phyloP scores from a whole-genome alignment of 2,888 invertebrate species.

The Cataglyphis livida region DNA sequence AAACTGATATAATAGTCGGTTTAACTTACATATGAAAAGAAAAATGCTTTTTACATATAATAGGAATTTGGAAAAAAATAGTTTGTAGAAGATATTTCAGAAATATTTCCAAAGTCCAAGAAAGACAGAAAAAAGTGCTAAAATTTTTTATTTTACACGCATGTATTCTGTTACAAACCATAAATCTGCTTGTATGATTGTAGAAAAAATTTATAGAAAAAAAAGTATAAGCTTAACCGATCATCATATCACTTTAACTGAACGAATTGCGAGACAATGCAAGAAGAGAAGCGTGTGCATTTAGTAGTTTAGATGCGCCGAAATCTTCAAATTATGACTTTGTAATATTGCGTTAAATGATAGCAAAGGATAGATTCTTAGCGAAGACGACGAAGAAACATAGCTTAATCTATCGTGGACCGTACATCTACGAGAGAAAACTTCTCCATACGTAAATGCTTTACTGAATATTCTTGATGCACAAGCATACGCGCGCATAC shows the following conservation, averaged over 20 bases:
- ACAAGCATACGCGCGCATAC: neutral
- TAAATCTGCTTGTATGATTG: slow-evolving; percentile 25
- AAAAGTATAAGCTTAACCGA: slow-evolving; percentile 14
- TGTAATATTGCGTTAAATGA: slow-evolving; percentile 58
- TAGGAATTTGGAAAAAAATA: neutral
- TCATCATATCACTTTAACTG: slow-evolving; percentile 34
- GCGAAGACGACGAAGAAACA: slow-evolving; percentile 37
- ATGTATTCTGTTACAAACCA: slow-evolving; percentile 13
- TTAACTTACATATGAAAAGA: slow-evolving; percentile 5
- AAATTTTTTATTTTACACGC: slow-evolving; percentile 19
- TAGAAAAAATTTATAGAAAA: slow-evolving; percentile 3
- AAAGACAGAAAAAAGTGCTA: neutral
- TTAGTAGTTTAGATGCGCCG: slow-evolving; percentile 27
- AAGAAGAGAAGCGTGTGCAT: neutral
- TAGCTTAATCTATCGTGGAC: slow-evolving; percentile 68
- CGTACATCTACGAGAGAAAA: slow-evolving; percentile 71
- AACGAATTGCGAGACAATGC: neutral
- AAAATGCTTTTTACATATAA: neutral
- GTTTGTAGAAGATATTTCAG: neutral
- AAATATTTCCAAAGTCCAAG: neutral
- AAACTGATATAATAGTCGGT: slow-evolving; percentile 37
- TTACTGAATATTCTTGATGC: slow-evolving; percentile 59
- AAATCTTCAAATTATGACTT: slow-evolving; percentile 60
- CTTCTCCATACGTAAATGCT: slow-evolving; percentile 76
- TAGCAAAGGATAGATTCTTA: slow-evolving; percentile 23